Percentiles rank a stretch among this genome's conserved stretches.
Evolutionary conservation across 2,113 vertebrate genomes (phyloP).

Genomic region (Hirundichthys speculiger): DNA sequence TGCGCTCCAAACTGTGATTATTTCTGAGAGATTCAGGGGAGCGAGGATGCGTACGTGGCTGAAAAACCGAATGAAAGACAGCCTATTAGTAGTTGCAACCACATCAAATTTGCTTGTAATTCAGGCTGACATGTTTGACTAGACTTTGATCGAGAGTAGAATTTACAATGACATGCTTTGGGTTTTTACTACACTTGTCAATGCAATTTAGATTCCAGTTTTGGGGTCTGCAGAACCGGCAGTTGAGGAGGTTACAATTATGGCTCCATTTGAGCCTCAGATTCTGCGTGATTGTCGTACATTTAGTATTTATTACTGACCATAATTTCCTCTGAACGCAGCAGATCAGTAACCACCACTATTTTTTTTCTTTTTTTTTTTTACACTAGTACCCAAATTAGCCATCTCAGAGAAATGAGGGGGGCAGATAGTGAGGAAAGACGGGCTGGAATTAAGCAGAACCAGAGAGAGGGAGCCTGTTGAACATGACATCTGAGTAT

Average conservation of each 20-base stretch:
- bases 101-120: slow-evolving; percentile 47
- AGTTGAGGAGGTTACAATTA: slow-evolving; percentile 25
- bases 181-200: slow-evolving; percentile 36
- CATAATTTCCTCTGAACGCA: slow-evolving; percentile 3
- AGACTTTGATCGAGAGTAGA: slow-evolving; percentile 41
- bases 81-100: slow-evolving; percentile 40
- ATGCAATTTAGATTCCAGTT: slow-evolving; percentile 17
- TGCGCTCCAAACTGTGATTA: slow-evolving; percentile 17
- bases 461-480: slow-evolving; percentile 51
- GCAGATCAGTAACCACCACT: background rate
- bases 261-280: background rate
- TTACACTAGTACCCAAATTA: slow-evolving; percentile 6
- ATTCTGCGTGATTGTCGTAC: slow-evolving; percentile 5
- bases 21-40: slow-evolving; percentile 22
- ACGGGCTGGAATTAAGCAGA: background rate
- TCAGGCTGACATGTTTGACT: slow-evolving; percentile 58
- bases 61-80: slow-evolving; percentile 35
- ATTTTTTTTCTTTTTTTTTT: background rate
- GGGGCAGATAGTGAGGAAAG: background rate
- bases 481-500: slow-evolving; percentile 68
- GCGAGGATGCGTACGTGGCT: slow-evolving; percentile 18
- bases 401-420: slow-evolving; percentile 23
- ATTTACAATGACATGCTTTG: slow-evolving; percentile 21
- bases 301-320: background rate
- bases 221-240: background rate